These are phyloP conservation scores for Acrocera orbiculus DNA, from an alignment of 2,888 invertebrate genomes.

Conservation along the genomic window DNA sequence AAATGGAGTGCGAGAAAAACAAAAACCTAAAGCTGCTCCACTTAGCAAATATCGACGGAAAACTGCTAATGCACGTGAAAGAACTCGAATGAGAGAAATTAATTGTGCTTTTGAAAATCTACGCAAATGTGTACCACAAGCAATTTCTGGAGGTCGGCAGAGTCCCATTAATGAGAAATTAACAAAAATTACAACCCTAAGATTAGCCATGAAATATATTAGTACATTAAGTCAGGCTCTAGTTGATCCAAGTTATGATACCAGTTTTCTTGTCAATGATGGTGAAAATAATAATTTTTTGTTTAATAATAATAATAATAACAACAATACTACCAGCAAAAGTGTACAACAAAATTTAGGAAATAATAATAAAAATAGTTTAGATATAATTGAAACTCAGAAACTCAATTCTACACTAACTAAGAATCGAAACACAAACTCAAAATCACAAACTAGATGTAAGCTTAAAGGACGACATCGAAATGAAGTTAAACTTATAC, in stretches of 20 bases:
- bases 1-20: constrained; percentile 21
- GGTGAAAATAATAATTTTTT: neutral
- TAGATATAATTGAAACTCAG: neutral
- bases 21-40: constrained; percentile 49
- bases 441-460: neutral
- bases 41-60: constrained; percentile 78
- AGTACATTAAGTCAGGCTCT: constrained; percentile 52
- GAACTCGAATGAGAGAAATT: constrained; percentile 77
- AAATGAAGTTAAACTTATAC: too few species aligned
- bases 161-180: constrained; percentile 52
- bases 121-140: constrained; percentile 51
- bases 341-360: neutral
- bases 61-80: constrained; percentile 76
- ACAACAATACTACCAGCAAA: neutral
- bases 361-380: neutral
- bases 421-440: neutral
- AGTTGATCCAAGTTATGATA: constrained; percentile 20
- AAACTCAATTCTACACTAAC: neutral
- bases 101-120: constrained; percentile 76
- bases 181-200: constrained; percentile 75
- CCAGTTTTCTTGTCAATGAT: neutral
- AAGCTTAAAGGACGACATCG: too few species aligned
- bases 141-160: constrained; percentile 17
- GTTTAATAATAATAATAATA: neutral
- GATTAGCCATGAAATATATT: constrained; percentile 78